Evolutionary conservation across 2,888 invertebrate genomes (phyloP), one percentile per base, ranked within the genome.

Genomic region (Arrhopalites spinosus): DNA sequence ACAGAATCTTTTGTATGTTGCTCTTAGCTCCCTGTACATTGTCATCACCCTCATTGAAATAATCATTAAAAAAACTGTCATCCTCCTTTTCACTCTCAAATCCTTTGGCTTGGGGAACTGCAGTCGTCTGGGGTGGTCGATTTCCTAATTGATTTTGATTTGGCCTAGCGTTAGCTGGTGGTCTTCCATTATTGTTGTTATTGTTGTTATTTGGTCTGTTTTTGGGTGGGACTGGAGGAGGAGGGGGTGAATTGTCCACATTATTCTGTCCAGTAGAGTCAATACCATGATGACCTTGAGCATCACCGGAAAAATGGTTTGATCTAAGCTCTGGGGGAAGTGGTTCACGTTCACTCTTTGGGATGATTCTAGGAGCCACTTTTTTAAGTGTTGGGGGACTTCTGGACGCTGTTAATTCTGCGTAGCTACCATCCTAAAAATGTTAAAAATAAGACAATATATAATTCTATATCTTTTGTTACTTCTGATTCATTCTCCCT

Each of bases 301-400:
- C 30, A 15, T 30, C 20, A 23, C 23, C 56, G 0, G 29, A 1
- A 15, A 13, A 13, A 20, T 76, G 75, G 27, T 64, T 47, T 1
- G 78, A 70, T 30, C 79, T 67, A 64, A 78, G 80, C 47, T 79
- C 59, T 5, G 66, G 67, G 0, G 73, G 79, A 20, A 83, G 74
- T 3, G 80, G 78, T 36, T 71, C 30, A 36, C 82, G 76, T 30
- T 78, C 75, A 3, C 63, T 25, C 59, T 78, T 77, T 30, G 82
- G 82, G 61, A 82, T 75, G 13, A 83, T 80, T 47, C 53, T 74
- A 1, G 81, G 81, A 8, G 80, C 77, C 3, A 79, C 77, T 71
- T 80, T 78, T 43, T 81, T 82, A 2, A 73, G 67, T 15, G 75
- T 77, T 56, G 78, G 75, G 3, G 81, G 78, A 20, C 78, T 77